A percentile compares a stretch with the other conserved stretches of the same genome.
Conservation (phyloP, 2,113 vertebrate species). For the Rousettus leschenaultii region DNA sequence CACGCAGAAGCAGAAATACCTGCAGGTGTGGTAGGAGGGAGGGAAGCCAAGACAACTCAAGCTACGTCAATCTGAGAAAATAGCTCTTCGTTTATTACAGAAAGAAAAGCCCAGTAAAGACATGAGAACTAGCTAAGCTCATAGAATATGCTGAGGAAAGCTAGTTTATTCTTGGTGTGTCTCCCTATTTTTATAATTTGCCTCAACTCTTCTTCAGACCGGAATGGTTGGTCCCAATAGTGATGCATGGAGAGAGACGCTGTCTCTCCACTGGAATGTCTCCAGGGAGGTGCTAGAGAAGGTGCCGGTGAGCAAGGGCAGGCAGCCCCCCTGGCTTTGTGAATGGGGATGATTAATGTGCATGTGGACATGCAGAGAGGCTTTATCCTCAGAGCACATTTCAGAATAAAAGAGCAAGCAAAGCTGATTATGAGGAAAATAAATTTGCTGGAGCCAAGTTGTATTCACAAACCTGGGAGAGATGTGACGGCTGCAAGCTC, state of each 20-base stretch:
- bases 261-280: not conserved
- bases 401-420: constrained; percentile 15
- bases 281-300: not conserved
- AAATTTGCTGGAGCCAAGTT: not conserved
- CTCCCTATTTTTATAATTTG: constrained; percentile 54
- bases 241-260: not conserved
- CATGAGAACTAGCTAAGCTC: not conserved
- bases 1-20: not conserved
- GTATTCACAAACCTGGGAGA: not conserved
- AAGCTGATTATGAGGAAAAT: not conserved
- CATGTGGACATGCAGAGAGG: not conserved
- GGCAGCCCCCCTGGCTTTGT: not conserved
- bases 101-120: not conserved
- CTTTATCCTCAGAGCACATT: not conserved
- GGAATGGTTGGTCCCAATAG: not conserved
- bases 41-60: not conserved
- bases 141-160: constrained; percentile 36
- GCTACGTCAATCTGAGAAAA: not conserved
- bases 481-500: not conserved
- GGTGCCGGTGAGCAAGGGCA: not conserved
- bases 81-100: not conserved
- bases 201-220: constrained; percentile 7
- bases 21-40: not conserved
- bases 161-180: not conserved
- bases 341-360: not conserved